A percentile compares a stretch with the other conserved stretches of the same genome.
Evolutionary conservation across 2,113 vertebrate genomes (phyloP).

Genomic region (Anolis sagrei): DNA sequence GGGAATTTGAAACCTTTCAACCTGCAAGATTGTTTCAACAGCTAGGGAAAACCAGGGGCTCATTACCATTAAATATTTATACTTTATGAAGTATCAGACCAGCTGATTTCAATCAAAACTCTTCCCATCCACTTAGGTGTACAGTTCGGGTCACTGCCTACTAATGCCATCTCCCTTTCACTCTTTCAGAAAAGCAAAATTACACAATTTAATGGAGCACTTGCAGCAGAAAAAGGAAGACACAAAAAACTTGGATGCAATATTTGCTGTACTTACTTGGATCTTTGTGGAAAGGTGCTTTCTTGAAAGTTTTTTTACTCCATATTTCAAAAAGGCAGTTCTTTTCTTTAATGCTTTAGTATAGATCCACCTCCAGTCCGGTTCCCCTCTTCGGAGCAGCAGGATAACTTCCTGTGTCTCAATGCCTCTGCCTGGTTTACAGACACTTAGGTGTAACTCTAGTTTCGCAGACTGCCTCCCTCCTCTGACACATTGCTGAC

Average conservation of each 20-base stretch:
- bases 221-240: neutral
- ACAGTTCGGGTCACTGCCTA: neutral
- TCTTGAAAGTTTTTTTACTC: slow-evolving; percentile 42
- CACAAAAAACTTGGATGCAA: neutral
- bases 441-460: slow-evolving; percentile 85
- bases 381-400: neutral
- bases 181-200: neutral
- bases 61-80: neutral
- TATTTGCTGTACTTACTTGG: slow-evolving; percentile 59
- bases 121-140: neutral
- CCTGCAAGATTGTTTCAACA: neutral
- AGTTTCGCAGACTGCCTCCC: slow-evolving; percentile 79
- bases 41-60: neutral
- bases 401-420: neutral
- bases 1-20: neutral
- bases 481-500: slow-evolving; percentile 77
- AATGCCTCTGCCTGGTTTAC: slow-evolving; percentile 66
- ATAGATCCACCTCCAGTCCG: neutral
- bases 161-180: no score
- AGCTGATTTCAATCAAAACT: neutral
- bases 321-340: slow-evolving; percentile 19
- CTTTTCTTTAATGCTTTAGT: neutral
- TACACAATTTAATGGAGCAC: neutral
- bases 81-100: neutral
- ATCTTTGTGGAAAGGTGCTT: neutral